Evolutionary conservation across 1,140 invertebrate genomes (phyloP), one percentile per base, ranked within the genome.

Genomic region (Drosophila simulans): DNA sequence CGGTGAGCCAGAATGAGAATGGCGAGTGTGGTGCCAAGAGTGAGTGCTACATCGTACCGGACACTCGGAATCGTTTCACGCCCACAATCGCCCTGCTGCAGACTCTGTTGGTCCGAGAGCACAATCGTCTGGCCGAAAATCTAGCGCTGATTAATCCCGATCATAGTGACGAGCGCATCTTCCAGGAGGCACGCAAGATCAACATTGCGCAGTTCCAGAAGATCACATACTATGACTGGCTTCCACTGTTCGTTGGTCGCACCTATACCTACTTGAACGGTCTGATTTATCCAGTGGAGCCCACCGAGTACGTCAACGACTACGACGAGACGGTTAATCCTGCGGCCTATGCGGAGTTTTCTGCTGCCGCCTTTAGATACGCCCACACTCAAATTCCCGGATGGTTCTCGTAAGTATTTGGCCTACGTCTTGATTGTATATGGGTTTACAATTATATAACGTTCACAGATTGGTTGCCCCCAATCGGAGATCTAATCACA

Each of bases 11-110:
- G n/a, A 96, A 96, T 80, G 92, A 94, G 54, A 94, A 94, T 0
- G 93, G 94, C 7, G 93, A 94, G 22, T 96, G 96, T 66, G 94
- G 94, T 4, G 73, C 85, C 0, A 93, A 93, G 1, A 95, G 95
- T 77, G 93, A 95, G 39, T 97, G 96, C 79, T 96, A 96, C 85
- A 80, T 92, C 20, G 91, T 95, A 42, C 95, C 98, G 68, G 98
- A 99, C 82, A 92, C 92, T n/a, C 93, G 98, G 60, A 95, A 95
- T 0, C 99, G 98, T 92, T 97, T 98, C 88, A 96, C 96, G 74
- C 94, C 96, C 0, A 95, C 96, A 66, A 92, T 98, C 17, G 95
- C 96, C 0, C 92, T 96, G 5, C 92, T 99, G 0, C 98, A 99
- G 65, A 96, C 97, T 0, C 91, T 98, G 11, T 93, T 97, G 42